Conservation (phyloP, 2,888 invertebrate species). For the Eupithecia dodoneata region DNA sequence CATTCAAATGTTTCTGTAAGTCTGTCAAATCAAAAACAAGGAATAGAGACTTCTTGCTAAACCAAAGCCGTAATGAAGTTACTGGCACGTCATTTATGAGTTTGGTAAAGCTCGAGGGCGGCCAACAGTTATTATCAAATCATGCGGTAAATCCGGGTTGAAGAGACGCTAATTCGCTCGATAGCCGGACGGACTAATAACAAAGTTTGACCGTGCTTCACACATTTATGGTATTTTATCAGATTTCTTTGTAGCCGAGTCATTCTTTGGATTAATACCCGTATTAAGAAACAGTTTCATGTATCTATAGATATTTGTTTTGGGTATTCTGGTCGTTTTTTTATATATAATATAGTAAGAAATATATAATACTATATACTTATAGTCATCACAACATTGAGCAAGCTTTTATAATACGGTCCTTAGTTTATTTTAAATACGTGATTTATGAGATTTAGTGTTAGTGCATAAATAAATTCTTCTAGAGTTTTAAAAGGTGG, state of each 20-base stretch:
- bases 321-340: too few relatives aligned
- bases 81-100: conserved; percentile 23
- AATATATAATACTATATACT: too few relatives aligned
- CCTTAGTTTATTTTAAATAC: neutral
- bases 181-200: conserved; percentile 42
- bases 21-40: neutral
- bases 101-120: conserved; percentile 17
- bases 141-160: conserved; percentile 45
- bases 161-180: conserved; percentile 43
- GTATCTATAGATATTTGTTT: too few relatives aligned
- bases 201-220: conserved; percentile 21
- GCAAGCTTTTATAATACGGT: too few relatives aligned
- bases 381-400: too few relatives aligned
- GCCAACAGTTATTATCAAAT: conserved; percentile 49
- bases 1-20: neutral
- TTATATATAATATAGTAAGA: too few relatives aligned
- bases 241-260: neutral
- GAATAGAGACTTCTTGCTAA: neutral
- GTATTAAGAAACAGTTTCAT: too few relatives aligned
- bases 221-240: neutral
- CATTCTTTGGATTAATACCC: neutral
- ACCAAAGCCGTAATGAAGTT: conserved; percentile 32
- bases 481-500: neutral
- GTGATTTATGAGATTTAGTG: neutral
- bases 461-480: neutral